Evolutionary conservation across 2,797 vertebrate species (phyloP).

Genomic region (Danio jaintianensis): DNA sequence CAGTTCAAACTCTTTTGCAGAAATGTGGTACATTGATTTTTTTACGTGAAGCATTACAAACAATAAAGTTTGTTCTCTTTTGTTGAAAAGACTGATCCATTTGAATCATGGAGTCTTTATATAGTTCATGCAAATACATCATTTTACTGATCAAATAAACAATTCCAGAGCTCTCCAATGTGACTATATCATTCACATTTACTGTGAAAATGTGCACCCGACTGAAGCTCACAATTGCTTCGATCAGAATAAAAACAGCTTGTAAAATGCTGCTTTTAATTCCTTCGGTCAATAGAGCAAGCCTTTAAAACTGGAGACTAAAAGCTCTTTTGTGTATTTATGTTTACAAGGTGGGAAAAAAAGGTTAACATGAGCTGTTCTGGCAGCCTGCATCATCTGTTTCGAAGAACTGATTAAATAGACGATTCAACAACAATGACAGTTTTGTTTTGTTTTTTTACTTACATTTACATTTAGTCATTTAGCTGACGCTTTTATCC

Average conservation of each 20-base stretch:
- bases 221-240: neutral
- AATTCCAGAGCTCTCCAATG: neutral
- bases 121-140: neutral
- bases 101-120: neutral
- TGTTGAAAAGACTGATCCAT: neutral
- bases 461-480: no score
- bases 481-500: no score
- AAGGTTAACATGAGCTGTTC: no score
- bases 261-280: neutral
- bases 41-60: constrained; percentile 5
- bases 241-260: neutral
- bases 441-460: no score
- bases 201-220: no score
- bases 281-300: no score
- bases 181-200: neutral
- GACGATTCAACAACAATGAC: no score
- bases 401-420: no score
- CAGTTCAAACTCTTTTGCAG: neutral
- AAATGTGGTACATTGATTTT: neutral
- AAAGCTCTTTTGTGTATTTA: no score
- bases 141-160: neutral
- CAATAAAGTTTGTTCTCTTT: neutral
- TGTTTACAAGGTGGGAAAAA: no score
- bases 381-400: no score
- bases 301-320: no score